A percentile compares a stretch with the other conserved stretches of the same genome.
phyloP scores from a whole-genome alignment of 2,113 vertebrate species.

The Trachemys scripta region DNA sequence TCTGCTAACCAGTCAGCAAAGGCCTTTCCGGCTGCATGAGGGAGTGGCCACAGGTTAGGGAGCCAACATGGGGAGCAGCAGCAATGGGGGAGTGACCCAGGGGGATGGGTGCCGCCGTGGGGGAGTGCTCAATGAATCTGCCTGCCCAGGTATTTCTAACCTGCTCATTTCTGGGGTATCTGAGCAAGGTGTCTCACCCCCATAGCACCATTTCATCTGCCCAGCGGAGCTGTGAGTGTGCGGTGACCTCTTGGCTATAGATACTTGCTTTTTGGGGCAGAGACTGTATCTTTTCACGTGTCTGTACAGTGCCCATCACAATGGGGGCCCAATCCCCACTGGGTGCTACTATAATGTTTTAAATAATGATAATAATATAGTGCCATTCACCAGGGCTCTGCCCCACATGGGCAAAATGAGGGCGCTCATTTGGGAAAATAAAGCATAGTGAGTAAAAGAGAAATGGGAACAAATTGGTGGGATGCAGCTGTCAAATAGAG shows the following conservation, averaged over 20 bases:
- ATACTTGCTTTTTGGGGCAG: not conserved
- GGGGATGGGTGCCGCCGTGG: not conserved
- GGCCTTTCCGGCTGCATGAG: not conserved
- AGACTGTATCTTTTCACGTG: not conserved
- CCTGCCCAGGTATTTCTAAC: not conserved
- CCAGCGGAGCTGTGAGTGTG: not conserved
- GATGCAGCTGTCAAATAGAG: fast-evolving
- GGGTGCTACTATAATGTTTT: not conserved
- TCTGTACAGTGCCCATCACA: not conserved
- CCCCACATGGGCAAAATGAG: not conserved
- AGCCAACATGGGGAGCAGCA: not conserved
- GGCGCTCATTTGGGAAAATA: fast-evolving
- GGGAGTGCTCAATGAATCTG: not conserved
- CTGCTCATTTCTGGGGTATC: fast-evolving
- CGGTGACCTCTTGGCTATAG: fast-evolving
- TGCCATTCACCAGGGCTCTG: not conserved
- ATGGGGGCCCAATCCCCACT: not conserved
- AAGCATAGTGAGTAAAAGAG: not conserved
- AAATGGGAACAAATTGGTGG: not conserved
- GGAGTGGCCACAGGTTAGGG: not conserved
- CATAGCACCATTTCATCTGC: not conserved
- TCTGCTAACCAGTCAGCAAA: not conserved
- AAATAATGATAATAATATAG: not conserved
- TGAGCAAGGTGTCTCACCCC: fast-evolving
- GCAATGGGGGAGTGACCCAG: not conserved